phyloP scores from a whole-genome alignment of 2,888 invertebrate genomes.

The Hemistola chrysoprasaria region DNA sequence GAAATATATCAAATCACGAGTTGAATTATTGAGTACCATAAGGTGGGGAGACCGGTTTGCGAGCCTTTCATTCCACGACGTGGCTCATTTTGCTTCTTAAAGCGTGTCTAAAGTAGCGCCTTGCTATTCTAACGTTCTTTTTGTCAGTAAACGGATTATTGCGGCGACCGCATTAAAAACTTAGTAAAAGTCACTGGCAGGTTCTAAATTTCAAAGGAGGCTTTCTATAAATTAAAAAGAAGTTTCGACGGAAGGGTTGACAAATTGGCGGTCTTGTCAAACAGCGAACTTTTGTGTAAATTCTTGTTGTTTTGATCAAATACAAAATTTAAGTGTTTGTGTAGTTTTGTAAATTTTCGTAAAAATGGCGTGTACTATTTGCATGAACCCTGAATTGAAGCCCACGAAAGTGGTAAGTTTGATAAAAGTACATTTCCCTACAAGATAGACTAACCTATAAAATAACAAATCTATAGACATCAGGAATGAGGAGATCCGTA shows the following conservation, averaged over 20 bases:
- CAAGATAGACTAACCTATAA: too few relatives aligned
- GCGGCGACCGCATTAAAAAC: constrained; percentile 17
- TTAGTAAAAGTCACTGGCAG: constrained; percentile 27
- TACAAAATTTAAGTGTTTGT: too few relatives aligned
- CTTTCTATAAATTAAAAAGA: constrained; percentile 8
- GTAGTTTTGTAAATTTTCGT: constrained; percentile 19
- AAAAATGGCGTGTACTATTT: constrained; percentile 59
- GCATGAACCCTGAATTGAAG: constrained; percentile 48
- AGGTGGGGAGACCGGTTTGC: constrained; percentile 29
- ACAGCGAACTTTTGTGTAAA: constrained; percentile 16
- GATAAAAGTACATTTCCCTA: too few relatives aligned
- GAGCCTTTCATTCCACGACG: constrained; percentile 38
- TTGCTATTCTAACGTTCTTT: constrained; percentile 13
- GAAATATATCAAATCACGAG: neutral
- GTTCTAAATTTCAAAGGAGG: constrained; percentile 21
- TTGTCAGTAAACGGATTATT: constrained; percentile 7
- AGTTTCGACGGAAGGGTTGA: too few relatives aligned
- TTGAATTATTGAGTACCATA: constrained; percentile 18
- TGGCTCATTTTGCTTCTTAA: constrained; percentile 34
- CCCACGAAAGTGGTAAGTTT: constrained; percentile 57
- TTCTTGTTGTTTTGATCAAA: constrained; percentile 22
- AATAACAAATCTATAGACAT: too few relatives aligned
- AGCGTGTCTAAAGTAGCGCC: constrained; percentile 31
- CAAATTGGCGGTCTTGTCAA: constrained; percentile 24
- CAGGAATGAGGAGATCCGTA: too few relatives aligned